phyloP scores from a whole-genome alignment of 1,140 invertebrate species.

The Hormaphis cornu region DNA sequence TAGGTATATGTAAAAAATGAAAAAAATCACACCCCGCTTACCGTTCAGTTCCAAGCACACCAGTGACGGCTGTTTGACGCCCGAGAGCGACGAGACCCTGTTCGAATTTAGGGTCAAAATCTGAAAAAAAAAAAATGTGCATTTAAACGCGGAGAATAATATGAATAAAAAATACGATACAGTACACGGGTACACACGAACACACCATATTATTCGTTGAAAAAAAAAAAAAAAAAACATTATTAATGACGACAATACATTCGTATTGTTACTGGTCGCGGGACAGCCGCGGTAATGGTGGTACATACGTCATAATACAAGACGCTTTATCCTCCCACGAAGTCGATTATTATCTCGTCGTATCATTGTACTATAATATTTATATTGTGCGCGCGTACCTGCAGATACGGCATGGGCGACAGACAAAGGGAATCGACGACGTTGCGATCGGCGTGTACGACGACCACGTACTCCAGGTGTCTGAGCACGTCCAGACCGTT shows the following conservation, averaged over 20 bases:
- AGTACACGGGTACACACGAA: neutral
- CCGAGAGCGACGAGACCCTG: constrained; percentile 8
- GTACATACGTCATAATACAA: neutral
- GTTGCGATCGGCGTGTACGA: neutral
- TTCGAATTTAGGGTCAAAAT: constrained; percentile 27
- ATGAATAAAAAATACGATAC: neutral
- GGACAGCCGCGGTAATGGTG: neutral
- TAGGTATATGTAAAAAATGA: neutral
- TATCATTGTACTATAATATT: neutral
- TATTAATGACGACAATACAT: constrained; percentile 9
- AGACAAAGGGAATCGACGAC: constrained; percentile 8
- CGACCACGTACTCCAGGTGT: neutral
- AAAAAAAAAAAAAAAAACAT: neutral
- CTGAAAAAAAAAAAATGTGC: neutral
- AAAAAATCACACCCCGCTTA: constrained; percentile 14
- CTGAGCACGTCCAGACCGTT: constrained; percentile 9
- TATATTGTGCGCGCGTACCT: too few relatives aligned
- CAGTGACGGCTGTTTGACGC: constrained; percentile 8
- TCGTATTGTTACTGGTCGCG: too few relatives aligned
- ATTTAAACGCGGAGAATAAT: neutral
- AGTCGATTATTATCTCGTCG: constrained; percentile 6
- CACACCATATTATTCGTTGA: neutral
- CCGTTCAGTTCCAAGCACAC: constrained; percentile 20
- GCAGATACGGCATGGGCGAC: neutral
- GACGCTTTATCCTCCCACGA: constrained; percentile 3